A percentile compares a stretch with the other conserved stretches of the same genome.
Conservation (phyloP, 2,888 invertebrate species). For the Galeopsomyia nigrocyanea region DNA sequence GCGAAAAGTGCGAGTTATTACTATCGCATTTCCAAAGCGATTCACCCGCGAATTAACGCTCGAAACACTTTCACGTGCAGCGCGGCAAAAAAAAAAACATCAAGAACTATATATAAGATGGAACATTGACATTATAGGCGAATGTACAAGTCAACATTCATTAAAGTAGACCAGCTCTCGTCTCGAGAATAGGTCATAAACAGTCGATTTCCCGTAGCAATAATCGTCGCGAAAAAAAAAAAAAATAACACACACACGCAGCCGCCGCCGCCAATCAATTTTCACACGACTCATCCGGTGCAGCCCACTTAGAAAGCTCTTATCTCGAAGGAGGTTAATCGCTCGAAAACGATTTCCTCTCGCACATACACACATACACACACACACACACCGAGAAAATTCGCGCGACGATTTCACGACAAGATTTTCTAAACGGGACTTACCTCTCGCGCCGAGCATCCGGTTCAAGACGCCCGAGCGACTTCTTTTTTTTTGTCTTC, state of each 20-base stretch:
- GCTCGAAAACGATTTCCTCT: conserved; percentile 33
- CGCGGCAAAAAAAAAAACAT: background rate
- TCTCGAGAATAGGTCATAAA: too few relatives aligned
- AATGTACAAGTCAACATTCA: too few relatives aligned
- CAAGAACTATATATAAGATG: too few relatives aligned
- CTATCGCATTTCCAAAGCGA: background rate
- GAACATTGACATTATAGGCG: too few relatives aligned
- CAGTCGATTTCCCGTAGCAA: background rate
- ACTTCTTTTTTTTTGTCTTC: conserved; percentile 19
- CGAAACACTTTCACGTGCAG: conserved; percentile 4
- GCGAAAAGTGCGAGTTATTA: conserved; percentile 6
- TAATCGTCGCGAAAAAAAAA: background rate
- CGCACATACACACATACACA: background rate
- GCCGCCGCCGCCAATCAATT: conserved; percentile 15
- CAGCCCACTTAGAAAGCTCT: conserved; percentile 36
- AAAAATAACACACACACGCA: background rate
- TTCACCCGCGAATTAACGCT: background rate
- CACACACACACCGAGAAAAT: conserved; percentile 22
- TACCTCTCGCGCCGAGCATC: background rate
- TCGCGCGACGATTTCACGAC: conserved; percentile 34
- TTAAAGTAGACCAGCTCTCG: too few relatives aligned
- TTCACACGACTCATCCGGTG: conserved; percentile 16
- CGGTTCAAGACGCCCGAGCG: conserved; percentile 13
- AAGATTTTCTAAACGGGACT: conserved; percentile 39
- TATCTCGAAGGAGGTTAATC: conserved; percentile 41